Base-by-base conservation (phyloP, 2,797 vertebrate species). In the Lerista edwardsae region DNA sequence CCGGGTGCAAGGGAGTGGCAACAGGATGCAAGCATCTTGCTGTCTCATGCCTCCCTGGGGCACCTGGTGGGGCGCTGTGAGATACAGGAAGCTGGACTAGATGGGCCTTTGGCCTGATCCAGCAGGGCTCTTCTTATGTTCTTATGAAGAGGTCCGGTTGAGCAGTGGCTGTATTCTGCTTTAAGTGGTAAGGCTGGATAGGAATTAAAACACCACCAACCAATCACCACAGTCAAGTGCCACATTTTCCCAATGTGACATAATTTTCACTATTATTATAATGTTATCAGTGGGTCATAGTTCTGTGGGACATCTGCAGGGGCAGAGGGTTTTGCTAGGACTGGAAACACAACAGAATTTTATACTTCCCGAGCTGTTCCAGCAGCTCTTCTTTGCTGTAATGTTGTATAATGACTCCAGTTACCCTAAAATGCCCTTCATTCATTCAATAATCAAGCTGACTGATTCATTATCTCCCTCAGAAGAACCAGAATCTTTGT, bases 381-480 rank as follows among this genome's bases (percentile, higher is more conserved):
- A 34, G 55, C 51, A 34, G 27, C 10, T 15, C 44, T 17, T 71
- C 51, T 31, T 57, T 83, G n/a, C 15, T 71, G 51, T 31, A 55
- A 47, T 21, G 31, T 61, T 57, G 44, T 71, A 44, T 34, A 27
- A 41, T n/a, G 39, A 64, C 74, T 71, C 39, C 39, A 73, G 19
- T 23, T 65, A 74, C 57, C 67, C 62, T 76, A 6, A 1, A 75
- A 39, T 25, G 21, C 19, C 72, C 0, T 8, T 59, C 79, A 82
- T 8, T 59, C 79, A 82, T 75, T 17, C 29, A 25, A 55, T 17
- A 73, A 55, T 15, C 36, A 73, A 57, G 88, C 44, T 61, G 84
- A 83, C 83, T 77, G 79, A 91, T 3, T 91, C 86, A 84, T 81
- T 83, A 51, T 51, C 90, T 88, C 75, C 44, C 80, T 75, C 75